Evolutionary conservation across 2,113 vertebrate genomes (phyloP), one percentile per base, ranked within the genome.

Genomic region (Gymnocephalus cernua): DNA sequence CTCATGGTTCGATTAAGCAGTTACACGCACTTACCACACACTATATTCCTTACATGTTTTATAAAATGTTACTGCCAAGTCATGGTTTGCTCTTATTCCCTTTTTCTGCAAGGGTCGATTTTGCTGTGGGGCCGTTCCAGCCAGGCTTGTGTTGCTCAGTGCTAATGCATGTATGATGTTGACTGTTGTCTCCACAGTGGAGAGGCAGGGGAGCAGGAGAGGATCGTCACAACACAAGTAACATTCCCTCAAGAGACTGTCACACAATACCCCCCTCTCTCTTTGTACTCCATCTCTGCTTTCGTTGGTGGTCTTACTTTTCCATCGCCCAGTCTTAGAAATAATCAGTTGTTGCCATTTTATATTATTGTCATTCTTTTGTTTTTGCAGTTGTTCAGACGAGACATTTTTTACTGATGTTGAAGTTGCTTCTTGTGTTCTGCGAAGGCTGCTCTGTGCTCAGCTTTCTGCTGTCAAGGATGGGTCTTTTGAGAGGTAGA

Each of bases 351-450:
- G 66, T 92, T 82, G 85, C 56, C 75, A 79, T 93, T 92, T 91
- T 77, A n/a, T 80, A 77, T 87, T 86, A 79, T 79, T 83, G 53
- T 87, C 54, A 4, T 71, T 61, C 1, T 9, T 73, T 69, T 44
- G 68, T 80, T 82, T 67, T 86, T 85, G 80, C 58, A 79, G 82
- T 87, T 89, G 83, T 90, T 93, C 87, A 78, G 94, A 96, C 95
- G 94, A 95, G 87, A 95, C 95, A 95, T 96, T 95, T 80, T 91
- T 84, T 91, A 80, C 84, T 88, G 89, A 95, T 95, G 95, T 95
- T 93, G 95, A 96, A 83, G 84, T 92, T 93, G 91, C 93, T 95
- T 89, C 56, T 88, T 89, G 81, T 91, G 83, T 87, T 93, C 66
- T 87, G 76, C 62, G 63, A 82, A 84, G 80, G 88, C 93, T 92